Evolutionary conservation across 2,113 vertebrate genomes (phyloP).

Genomic region (Odocoileus hemionus): DNA sequence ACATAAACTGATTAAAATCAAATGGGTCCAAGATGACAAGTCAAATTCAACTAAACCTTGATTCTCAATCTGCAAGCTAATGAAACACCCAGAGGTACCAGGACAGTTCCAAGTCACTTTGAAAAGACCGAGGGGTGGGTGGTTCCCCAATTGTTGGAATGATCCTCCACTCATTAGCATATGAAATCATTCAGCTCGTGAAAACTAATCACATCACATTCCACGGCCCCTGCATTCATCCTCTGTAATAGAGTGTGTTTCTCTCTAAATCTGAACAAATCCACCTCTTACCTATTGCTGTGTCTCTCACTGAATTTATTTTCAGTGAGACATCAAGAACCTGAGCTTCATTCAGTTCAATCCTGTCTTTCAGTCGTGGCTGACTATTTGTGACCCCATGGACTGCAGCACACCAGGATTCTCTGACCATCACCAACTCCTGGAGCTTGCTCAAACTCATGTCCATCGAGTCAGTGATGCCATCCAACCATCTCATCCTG

Average conservation of each 20-base stretch:
- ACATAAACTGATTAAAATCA: not conserved
- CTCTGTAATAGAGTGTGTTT: not conserved
- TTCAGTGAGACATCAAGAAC: not conserved
- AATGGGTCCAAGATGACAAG: not conserved
- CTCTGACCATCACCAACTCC: not conserved
- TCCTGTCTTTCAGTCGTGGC: not conserved
- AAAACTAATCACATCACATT: not conserved
- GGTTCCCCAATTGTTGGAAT: not conserved
- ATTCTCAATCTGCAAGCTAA: not conserved
- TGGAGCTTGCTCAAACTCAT: not conserved
- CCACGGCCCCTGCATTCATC: not conserved
- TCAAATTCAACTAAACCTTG: not conserved
- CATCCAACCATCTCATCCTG: not conserved
- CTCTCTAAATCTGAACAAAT: not conserved
- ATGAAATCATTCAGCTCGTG: not conserved
- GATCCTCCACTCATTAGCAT: not conserved
- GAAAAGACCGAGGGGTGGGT: not conserved
- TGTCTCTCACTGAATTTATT: not conserved
- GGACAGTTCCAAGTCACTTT: not conserved
- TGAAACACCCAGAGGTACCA: not conserved
- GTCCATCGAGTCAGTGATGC: not conserved
- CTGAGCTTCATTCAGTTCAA: not conserved
- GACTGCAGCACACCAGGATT: not conserved
- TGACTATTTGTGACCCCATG: not conserved
- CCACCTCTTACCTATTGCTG: not conserved